Base-by-base conservation (phyloP, 2,113 vertebrate species). In the Eupsittula cactorum region DNA sequence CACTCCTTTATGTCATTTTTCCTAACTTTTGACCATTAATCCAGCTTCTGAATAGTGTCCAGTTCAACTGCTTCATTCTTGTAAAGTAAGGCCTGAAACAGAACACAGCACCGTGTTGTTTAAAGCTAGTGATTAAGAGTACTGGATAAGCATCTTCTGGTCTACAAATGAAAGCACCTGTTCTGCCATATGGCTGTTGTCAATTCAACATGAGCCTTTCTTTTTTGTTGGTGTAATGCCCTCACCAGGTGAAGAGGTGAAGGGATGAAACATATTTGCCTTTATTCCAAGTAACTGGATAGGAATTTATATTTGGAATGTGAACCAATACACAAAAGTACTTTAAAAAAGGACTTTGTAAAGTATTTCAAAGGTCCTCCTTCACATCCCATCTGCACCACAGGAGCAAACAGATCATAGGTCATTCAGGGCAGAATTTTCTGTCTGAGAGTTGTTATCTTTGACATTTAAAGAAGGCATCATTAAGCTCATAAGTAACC, bases 201-300 rank as follows among this genome's bases (percentile, higher is more conserved):
- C 24, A 79, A 14, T 82, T 47, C 31, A 82, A 41, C 29, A 57
- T 2, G 13, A 19, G 44, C 3, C 69, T 76, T 65, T 64, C 31
- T 46, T 76, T 80, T 84, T 78, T 91, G 50, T 52, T 29, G 31
- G 11, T n/a, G 44, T 29, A 79, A 87, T 90, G 78, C 16, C 62
- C 19, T 82, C 70, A 85, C 70, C 78, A 92, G 86, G 86, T 87
- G 83, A 92, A 93, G 89, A 92, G 91, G 69, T 95, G 57, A 95
- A 89, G 35, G 65, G 70, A 76, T 94, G 94, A 77, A 82, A 86
- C 5, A 10, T 37, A 68, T 62, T 69, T 84, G 70, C 44, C 65
- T 44, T 28, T 92, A 50, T 73, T 82, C 81, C 57, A 91, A 84
- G 25, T 75, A 80, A 70, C 60, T 71, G 57, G 55, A n/a, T 15